Conservation (phyloP, 2,888 invertebrate genomes). For the Busseola fusca region DNA sequence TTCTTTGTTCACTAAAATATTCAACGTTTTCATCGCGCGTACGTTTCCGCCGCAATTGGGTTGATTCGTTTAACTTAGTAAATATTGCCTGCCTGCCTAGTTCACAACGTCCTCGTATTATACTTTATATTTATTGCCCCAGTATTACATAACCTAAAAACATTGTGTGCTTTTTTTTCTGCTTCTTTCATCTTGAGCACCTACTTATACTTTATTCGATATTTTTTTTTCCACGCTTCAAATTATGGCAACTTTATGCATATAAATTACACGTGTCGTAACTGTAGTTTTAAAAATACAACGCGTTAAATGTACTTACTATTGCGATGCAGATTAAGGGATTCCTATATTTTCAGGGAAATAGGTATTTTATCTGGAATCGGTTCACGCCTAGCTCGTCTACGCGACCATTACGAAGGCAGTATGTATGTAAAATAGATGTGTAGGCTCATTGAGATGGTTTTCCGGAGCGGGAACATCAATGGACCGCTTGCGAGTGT, state of each 20-base stretch:
- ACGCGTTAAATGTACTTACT: slow-evolving; percentile 60
- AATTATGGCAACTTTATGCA: slow-evolving; percentile 29
- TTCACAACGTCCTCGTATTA: slow-evolving; percentile 45
- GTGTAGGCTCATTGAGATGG: slow-evolving; percentile 68
- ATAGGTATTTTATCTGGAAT: slow-evolving; percentile 72
- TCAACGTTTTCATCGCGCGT: slow-evolving; percentile 61
- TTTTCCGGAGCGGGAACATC: slow-evolving; percentile 66
- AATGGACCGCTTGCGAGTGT: slow-evolving; percentile 63
- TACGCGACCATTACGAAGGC: slow-evolving; percentile 72
- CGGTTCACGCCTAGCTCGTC: slow-evolving; percentile 74
- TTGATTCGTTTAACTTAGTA: slow-evolving; percentile 61
- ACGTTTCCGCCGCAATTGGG: slow-evolving; percentile 58
- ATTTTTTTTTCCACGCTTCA: slow-evolving; percentile 40
- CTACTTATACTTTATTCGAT: slow-evolving; percentile 43
- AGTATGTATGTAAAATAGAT: slow-evolving; percentile 74
- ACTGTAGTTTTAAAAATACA: slow-evolving; percentile 55
- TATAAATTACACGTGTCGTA: slow-evolving; percentile 41
- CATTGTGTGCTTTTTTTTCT: slow-evolving; percentile 40
- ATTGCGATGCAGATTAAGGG: slow-evolving; percentile 71
- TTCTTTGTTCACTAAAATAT: slow-evolving; percentile 62
- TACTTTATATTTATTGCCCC: slow-evolving; percentile 46
- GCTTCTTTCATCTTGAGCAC: slow-evolving; percentile 30
- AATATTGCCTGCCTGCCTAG: slow-evolving; percentile 55
- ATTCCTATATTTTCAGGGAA: slow-evolving; percentile 66
- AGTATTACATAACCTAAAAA: slow-evolving; percentile 38